Percentiles rank a stretch among this genome's conserved stretches.
phyloP scores from a whole-genome alignment of 2,888 invertebrate species.

The Mimas tiliae region DNA sequence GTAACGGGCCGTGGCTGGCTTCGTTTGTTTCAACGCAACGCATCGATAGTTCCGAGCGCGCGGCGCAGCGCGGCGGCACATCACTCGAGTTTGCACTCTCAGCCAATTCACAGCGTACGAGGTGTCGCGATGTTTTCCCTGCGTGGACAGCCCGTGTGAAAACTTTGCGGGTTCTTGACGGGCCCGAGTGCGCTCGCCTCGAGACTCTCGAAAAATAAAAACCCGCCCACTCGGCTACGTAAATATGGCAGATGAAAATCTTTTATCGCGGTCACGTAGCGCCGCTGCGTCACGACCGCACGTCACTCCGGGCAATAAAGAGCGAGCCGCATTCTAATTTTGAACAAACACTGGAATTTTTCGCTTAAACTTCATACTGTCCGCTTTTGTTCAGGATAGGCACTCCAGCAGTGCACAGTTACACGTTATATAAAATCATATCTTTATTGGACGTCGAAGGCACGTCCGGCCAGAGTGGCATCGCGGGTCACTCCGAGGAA shows the following conservation, averaged over 20 bases:
- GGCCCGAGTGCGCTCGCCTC: slow-evolving; percentile 61
- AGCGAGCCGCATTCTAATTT: slow-evolving; percentile 81
- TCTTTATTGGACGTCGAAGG: slow-evolving; percentile 70
- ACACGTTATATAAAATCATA: slow-evolving; percentile 62
- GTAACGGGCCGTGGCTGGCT: slow-evolving; percentile 55
- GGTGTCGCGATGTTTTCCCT: slow-evolving; percentile 60
- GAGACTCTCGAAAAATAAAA: slow-evolving; percentile 81
- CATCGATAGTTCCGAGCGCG: slow-evolving; percentile 56
- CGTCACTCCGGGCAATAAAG: slow-evolving; percentile 81
- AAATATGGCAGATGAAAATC: slow-evolving; percentile 85
- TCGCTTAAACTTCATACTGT: slow-evolving; percentile 62
- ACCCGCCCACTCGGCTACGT: slow-evolving; percentile 82
- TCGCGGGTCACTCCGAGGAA: slow-evolving; percentile 62
- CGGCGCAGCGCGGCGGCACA: slow-evolving; percentile 37
- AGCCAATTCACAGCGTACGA: slow-evolving; percentile 41
- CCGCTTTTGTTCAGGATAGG: slow-evolving; percentile 58
- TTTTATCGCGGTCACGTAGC: slow-evolving; percentile 85
- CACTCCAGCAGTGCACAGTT: slow-evolving; percentile 61
- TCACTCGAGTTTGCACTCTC: slow-evolving; percentile 52
- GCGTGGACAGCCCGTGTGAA: slow-evolving; percentile 73
- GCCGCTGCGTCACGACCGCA: slow-evolving; percentile 80
- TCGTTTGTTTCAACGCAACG: slow-evolving; percentile 58
- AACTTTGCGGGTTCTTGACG: slow-evolving; percentile 64
- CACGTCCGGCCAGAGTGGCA: slow-evolving; percentile 60
- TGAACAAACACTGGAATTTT: slow-evolving; percentile 77